Evolutionary conservation across 2,888 invertebrate species (phyloP), one percentile per base, ranked within the genome.

Genomic region (Erebia epiphron): DNA sequence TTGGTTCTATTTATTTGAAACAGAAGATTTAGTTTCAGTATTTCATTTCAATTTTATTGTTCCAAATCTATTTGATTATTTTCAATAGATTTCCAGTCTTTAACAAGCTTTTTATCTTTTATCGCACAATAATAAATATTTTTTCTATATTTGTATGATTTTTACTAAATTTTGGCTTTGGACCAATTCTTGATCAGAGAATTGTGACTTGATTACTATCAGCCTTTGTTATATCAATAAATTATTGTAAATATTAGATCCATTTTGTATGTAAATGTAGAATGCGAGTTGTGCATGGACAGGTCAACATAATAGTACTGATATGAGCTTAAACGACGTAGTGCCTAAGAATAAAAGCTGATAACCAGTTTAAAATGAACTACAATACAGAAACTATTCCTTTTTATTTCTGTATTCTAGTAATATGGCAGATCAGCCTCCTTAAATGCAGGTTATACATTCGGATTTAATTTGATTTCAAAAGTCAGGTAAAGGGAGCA

Each of bases 311-410:
- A 88, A 90, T 94, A 94, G 94, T 94, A 94, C 94, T 94, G 94
- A 94, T 94, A 95, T 94, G 95, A 95, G 95, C 95, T 95, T 95
- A 95, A 89, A 92, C 86, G 91, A 94, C 88, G 94, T 94, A 94
- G 95, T 95, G 95, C 95, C 95, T 95, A 94, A 94, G 93, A 93
- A 89, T 91, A 90, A 89, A 90, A 90, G 92, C 92, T 92, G 92
- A 83, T 87, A 85, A 84, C 87, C 88, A 89, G 84, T 71, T 71
- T 74, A 69, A 60, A 60, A 60, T 65, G 49, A 58, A 58, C 65
- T 67, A 67, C 58, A 67, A 83, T 49, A 63, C 56, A 63, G 56
- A 54, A 54, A 43, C 41, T 54, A 52, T 26, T 35, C 58, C 35
- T 56, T 62, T 63, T 61, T 43, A 56, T 66, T 52, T 56, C 35